Evolutionary conservation across 2,888 invertebrate genomes (phyloP), one percentile per base, ranked within the genome.

Genomic region (Biston betularia): DNA sequence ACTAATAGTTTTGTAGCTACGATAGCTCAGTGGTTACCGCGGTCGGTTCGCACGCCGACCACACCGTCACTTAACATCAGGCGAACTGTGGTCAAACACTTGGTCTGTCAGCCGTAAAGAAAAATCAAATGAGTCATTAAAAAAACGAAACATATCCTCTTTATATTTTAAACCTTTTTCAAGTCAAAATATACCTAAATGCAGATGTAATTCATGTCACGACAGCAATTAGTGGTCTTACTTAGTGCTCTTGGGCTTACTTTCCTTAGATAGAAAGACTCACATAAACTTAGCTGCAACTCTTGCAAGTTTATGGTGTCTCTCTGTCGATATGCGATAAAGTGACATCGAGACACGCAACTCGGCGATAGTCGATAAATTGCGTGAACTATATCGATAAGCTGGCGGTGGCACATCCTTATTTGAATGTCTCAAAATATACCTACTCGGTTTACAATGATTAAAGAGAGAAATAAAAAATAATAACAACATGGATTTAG

Each of bases 371-470:
- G 76, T 84, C 84, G 89, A 90, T 90, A 89, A 86, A 72, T 71
- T 72, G 71, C 77, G 78, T 87, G 84, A 88, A 84, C 87, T 89
- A 87, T 86, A 85, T 88, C 87, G 88, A 89, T 86, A 85, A 80
- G 70, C 77, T 81, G 82, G 83, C 80, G 76, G 76, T 70, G 73
- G 70, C 68, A 79, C 84, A 85, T 88, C 86, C 84, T 85, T 89
- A 89, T 89, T 90, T 88, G 79, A 86, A 83, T 87, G 35, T 34
- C 12, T 54, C 11, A 15, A 12, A 11, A 12, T 7, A n/a, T 11
- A 11, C 35, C 10, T n/a, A 15, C 38, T 38, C 38, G 38, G 8
- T 38, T 38, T 9, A 38, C 6, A 38, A 2, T 38, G 6, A 38
- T 0, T 38, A 8, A 38, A 38, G 6, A 24, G 12, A 53, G 6